These are phyloP conservation scores for Nannobrachium achirus DNA, from an alignment of 2,113 vertebrate genomes.

Conservation along the genomic window DNA sequence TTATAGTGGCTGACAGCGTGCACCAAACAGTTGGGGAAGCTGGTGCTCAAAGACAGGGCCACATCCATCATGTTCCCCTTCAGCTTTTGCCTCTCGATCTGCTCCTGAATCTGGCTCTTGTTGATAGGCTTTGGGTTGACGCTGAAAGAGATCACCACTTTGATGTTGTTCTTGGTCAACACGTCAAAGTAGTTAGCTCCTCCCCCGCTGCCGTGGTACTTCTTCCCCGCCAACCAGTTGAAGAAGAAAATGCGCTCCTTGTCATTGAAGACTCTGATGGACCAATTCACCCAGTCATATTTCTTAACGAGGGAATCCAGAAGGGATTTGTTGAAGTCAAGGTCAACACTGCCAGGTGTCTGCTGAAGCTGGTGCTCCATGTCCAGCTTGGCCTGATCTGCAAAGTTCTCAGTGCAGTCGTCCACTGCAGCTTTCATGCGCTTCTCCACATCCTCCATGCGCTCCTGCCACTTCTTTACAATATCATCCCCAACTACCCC, in stretches of 20 bases:
- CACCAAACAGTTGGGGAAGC: slow-evolving; percentile 75
- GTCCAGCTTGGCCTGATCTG: slow-evolving; percentile 78
- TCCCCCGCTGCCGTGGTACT: slow-evolving; percentile 73
- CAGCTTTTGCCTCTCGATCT: slow-evolving; percentile 73
- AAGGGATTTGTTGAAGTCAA: slow-evolving; percentile 66
- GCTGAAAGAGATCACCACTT: slow-evolving; percentile 80
- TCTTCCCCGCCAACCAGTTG: slow-evolving; percentile 82
- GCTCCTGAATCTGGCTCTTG: slow-evolving; percentile 72
- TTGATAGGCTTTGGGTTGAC: slow-evolving; percentile 73
- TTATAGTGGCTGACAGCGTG: slow-evolving; percentile 81
- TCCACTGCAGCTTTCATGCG: slow-evolving; percentile 82
- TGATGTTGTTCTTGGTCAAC: slow-evolving; percentile 74
- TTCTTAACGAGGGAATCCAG: slow-evolving; percentile 73
- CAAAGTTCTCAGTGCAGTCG: slow-evolving; percentile 79
- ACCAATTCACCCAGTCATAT: slow-evolving; percentile 84
- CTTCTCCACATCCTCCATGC: slow-evolving; percentile 80
- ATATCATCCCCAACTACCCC: slow-evolving; percentile 69
- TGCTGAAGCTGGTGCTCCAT: slow-evolving; percentile 67
- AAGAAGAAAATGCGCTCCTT: slow-evolving; percentile 76
- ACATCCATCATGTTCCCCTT: slow-evolving; percentile 78
- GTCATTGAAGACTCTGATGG: slow-evolving; percentile 73
- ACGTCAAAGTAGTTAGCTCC: slow-evolving; percentile 79
- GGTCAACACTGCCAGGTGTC: slow-evolving; percentile 44
- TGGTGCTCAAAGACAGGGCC: slow-evolving; percentile 66
- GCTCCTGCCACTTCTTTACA: slow-evolving; percentile 77